Evolutionary conservation across 1,140 invertebrate genomes (phyloP).

Genomic region (Drosophila simulans): DNA sequence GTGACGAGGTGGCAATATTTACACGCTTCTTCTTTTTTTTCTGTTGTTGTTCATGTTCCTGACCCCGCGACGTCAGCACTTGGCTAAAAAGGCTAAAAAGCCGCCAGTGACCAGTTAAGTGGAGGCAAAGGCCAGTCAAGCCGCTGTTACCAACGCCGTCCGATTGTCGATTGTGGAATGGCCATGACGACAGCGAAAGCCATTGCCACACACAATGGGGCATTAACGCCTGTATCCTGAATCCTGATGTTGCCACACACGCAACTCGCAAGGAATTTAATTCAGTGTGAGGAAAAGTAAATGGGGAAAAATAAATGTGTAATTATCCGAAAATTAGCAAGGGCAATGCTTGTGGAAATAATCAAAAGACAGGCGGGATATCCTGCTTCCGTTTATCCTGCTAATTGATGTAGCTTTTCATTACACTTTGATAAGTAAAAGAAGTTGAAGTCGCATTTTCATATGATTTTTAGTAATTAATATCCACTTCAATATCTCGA

Average conservation of each 20-base stretch:
- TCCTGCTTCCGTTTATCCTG: slow-evolving; percentile 38
- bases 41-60: slow-evolving; percentile 20
- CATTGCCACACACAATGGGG: slow-evolving; percentile 27
- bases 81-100: slow-evolving; percentile 47
- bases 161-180: slow-evolving; percentile 23
- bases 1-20: slow-evolving; percentile 66
- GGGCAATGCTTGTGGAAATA: slow-evolving; percentile 12
- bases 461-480: background rate
- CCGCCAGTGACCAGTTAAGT: slow-evolving; percentile 58
- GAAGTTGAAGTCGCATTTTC: background rate
- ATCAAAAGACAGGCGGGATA: slow-evolving; percentile 15
- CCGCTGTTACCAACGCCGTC: slow-evolving; percentile 28
- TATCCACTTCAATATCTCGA: background rate
- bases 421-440: background rate
- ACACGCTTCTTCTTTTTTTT: slow-evolving; percentile 42
- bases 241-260: slow-evolving; percentile 30
- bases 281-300: slow-evolving; percentile 5
- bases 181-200: slow-evolving; percentile 52
- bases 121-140: slow-evolving; percentile 45
- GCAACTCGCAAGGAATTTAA: slow-evolving; percentile 3
- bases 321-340: slow-evolving; percentile 42
- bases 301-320: slow-evolving; percentile 26
- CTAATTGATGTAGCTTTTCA: slow-evolving; percentile 14
- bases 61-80: slow-evolving; percentile 24
- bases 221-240: slow-evolving; percentile 35